These are phyloP conservation scores for Esperia sulphurella DNA, from an alignment of 2,888 invertebrate species.

Conservation along the genomic window DNA sequence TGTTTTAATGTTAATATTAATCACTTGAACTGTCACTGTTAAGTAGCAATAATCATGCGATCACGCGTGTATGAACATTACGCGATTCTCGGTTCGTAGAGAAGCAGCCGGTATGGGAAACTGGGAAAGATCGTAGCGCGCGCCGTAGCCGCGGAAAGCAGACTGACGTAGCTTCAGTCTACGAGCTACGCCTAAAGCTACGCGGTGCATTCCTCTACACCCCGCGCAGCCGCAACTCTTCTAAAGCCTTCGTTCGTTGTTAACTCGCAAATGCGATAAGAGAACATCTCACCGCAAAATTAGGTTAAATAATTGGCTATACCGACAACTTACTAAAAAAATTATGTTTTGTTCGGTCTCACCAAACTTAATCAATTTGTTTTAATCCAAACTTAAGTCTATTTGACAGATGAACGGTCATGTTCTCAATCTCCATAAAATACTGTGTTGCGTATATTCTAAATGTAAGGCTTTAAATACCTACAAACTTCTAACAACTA, in stretches of 20 bases:
- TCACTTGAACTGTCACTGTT: conserved; percentile 64
- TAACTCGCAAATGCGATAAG: neutral
- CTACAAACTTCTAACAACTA: too few relatives aligned
- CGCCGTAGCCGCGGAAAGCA: conserved; percentile 40
- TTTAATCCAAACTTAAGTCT: too few relatives aligned
- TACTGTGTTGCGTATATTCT: too few relatives aligned
- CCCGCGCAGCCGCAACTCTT: conserved; percentile 66
- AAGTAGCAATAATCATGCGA: conserved; percentile 54
- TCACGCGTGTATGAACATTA: conserved; percentile 59
- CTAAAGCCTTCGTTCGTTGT: neutral
- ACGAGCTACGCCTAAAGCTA: conserved; percentile 20
- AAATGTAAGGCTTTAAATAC: too few relatives aligned
- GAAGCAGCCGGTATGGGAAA: conserved; percentile 14
- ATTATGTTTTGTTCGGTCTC: too few relatives aligned
- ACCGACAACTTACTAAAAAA: too few relatives aligned
- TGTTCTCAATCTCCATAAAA: too few relatives aligned
- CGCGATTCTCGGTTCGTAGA: conserved; percentile 36
- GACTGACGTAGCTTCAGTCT: conserved; percentile 41
- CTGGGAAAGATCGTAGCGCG: conserved; percentile 24
- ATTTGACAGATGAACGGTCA: too few relatives aligned
- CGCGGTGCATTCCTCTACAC: conserved; percentile 39
- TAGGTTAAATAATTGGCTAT: too few relatives aligned
- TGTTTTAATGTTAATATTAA: conserved; percentile 59
- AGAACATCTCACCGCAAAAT: too few relatives aligned
- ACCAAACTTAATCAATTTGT: too few relatives aligned